Evolutionary conservation across 2,113 vertebrate genomes (phyloP).

Genomic region (Sprattus sprattus): DNA sequence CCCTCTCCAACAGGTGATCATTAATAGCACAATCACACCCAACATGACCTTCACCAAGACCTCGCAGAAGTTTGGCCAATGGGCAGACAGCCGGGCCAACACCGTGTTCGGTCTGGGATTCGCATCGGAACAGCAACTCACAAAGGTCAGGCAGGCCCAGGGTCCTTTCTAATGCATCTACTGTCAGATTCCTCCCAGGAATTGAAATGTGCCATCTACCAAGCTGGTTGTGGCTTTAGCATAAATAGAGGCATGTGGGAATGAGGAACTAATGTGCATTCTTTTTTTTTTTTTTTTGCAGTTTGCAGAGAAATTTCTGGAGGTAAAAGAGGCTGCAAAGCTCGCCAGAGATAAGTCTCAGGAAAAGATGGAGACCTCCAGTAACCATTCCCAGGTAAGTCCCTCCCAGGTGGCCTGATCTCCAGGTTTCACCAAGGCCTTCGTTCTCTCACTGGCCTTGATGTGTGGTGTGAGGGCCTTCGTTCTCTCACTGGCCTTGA

Average conservation of each 20-base stretch:
- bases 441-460: neutral
- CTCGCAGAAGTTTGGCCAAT: conserved; percentile 96
- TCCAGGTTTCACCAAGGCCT: neutral
- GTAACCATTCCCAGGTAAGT: conserved; percentile 89
- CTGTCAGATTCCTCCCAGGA: neutral
- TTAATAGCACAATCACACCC: conserved; percentile 97
- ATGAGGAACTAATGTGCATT: neutral
- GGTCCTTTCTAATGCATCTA: neutral
- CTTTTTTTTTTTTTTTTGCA: conserved; percentile 57
- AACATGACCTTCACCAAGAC: conserved; percentile 99
- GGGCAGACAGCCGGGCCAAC: conserved; percentile 97
- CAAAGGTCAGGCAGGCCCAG: conserved; percentile 76
- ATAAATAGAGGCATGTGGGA: neutral
- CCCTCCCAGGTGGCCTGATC: conserved; percentile 2
- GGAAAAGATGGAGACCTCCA: conserved; percentile 88
- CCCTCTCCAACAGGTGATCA: conserved; percentile 82
- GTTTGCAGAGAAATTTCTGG: conserved; percentile 98
- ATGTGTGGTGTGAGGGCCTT: neutral
- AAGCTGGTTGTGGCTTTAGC: neutral
- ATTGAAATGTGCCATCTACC: neutral
- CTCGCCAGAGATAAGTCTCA: conserved; percentile 91
- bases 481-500: too few species aligned
- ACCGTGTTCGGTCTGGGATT: conserved; percentile 96
- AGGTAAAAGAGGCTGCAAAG: conserved; percentile 93
- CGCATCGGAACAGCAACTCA: conserved; percentile 87